A percentile compares a stretch with the other conserved stretches of the same genome.
phyloP scores from a whole-genome alignment of 2,888 invertebrate species.

The Marasmarcha lunaedactyla region DNA sequence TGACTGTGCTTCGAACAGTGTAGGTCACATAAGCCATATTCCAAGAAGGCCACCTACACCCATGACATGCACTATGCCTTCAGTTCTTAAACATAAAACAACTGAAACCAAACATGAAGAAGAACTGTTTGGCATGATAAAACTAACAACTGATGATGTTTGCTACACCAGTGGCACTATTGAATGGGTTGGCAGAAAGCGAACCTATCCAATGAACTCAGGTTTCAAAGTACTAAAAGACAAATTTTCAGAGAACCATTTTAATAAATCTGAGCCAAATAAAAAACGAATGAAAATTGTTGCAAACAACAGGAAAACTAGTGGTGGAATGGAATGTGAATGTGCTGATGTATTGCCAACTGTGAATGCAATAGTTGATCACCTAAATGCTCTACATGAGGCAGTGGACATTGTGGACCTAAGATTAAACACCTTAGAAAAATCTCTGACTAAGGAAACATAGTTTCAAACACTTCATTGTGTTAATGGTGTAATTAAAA shows the following conservation, averaged over 20 bases:
- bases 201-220: constrained; percentile 50
- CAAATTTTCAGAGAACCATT: constrained; percentile 5
- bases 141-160: constrained; percentile 50
- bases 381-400: constrained; percentile 67
- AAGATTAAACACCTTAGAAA: constrained; percentile 63
- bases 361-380: constrained; percentile 65
- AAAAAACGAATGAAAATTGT: constrained; percentile 29
- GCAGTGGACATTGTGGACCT: constrained; percentile 67
- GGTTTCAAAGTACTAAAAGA: constrained; percentile 48
- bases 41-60: constrained; percentile 47
- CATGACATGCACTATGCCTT: constrained; percentile 41
- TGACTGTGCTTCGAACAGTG: constrained; percentile 22
- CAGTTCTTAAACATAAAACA: constrained; percentile 16
- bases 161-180: constrained; percentile 61
- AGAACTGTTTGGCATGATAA: constrained; percentile 54
- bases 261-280: constrained; percentile 23
- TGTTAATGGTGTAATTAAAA: constrained; percentile 4
- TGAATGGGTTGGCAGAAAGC: constrained; percentile 58
- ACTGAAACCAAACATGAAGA: constrained; percentile 15
- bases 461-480: constrained; percentile 5
- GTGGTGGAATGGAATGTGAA: constrained; percentile 38
- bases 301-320: constrained; percentile 13
- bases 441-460: constrained; percentile 30
- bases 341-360: constrained; percentile 58
- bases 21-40: constrained; percentile 49